A percentile compares a stretch with the other conserved stretches of the same genome.
Conservation (phyloP, 2,797 vertebrate species). For the Acestrorhynchus altus region DNA sequence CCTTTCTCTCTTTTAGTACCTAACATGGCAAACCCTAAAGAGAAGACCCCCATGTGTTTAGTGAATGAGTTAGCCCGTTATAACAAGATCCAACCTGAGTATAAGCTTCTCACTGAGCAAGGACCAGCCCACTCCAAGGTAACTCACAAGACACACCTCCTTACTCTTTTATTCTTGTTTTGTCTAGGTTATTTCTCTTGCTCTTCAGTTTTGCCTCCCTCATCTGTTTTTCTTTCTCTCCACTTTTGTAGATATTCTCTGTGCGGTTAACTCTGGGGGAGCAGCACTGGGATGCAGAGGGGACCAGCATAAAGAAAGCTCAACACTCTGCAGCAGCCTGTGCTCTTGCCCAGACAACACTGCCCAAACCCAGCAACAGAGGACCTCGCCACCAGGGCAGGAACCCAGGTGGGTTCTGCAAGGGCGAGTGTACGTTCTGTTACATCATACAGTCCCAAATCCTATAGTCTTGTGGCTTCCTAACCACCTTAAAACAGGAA, state of each 20-base stretch:
- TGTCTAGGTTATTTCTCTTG: background rate
- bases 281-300: constrained; percentile 93
- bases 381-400: constrained; percentile 88
- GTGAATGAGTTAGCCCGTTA: constrained; percentile 99
- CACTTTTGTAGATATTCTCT: constrained; percentile 85
- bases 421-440: constrained; percentile 48
- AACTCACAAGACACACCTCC: constrained; percentile 24
- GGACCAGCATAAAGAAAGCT: constrained; percentile 95
- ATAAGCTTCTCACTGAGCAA: constrained; percentile 94
- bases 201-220: background rate
- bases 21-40: constrained; percentile 99
- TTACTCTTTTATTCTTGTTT: too few species aligned
- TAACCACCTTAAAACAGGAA: background rate
- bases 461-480: background rate
- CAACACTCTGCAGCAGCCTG: constrained; percentile 91
- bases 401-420: constrained; percentile 79
- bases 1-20: constrained; percentile 76
- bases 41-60: constrained; percentile 98
- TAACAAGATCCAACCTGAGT: constrained; percentile 95
- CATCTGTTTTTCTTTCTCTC: background rate
- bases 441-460: background rate
- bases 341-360: constrained; percentile 89
- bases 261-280: constrained; percentile 91
- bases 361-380: constrained; percentile 88
- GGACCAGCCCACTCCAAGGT: constrained; percentile 96